phyloP scores from a whole-genome alignment of 2,888 invertebrate species.

The Auanema sp. region DNA sequence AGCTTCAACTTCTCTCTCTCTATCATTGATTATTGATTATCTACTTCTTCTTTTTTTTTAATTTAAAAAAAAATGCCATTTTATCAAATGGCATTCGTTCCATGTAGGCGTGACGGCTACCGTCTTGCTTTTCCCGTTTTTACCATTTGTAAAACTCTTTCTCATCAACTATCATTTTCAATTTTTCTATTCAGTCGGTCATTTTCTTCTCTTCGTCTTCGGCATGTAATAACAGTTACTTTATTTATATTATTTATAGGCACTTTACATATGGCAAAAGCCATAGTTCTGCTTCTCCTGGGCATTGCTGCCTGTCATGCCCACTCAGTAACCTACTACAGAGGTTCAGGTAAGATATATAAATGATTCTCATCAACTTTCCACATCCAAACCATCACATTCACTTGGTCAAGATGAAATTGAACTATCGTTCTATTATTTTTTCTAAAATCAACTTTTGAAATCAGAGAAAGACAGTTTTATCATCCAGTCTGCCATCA shows the following conservation, averaged over 20 bases:
- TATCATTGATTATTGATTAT: background rate
- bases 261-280: constrained; percentile 1
- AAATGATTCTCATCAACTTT: no score
- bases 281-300: constrained; percentile 5
- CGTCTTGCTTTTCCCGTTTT: constrained; percentile 3
- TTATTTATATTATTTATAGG: background rate
- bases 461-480: constrained; percentile 7
- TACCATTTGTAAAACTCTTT: background rate
- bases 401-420: no score
- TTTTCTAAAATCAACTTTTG: background rate
- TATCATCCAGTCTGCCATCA: background rate
- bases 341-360: no score
- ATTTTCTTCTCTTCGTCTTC: background rate
- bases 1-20: constrained; percentile 4
- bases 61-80: no score
- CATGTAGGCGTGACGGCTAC: no score
- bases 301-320: constrained; percentile 2
- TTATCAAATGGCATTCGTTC: no score
- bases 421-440: no score
- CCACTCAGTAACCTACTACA: background rate
- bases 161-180: background rate
- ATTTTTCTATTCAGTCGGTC: background rate
- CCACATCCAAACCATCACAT: no score
- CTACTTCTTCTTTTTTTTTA: no score
- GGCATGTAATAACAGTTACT: background rate